These are phyloP conservation scores for Mylabris sibirica DNA, from an alignment of 2,888 invertebrate species.

Conservation along the genomic window DNA sequence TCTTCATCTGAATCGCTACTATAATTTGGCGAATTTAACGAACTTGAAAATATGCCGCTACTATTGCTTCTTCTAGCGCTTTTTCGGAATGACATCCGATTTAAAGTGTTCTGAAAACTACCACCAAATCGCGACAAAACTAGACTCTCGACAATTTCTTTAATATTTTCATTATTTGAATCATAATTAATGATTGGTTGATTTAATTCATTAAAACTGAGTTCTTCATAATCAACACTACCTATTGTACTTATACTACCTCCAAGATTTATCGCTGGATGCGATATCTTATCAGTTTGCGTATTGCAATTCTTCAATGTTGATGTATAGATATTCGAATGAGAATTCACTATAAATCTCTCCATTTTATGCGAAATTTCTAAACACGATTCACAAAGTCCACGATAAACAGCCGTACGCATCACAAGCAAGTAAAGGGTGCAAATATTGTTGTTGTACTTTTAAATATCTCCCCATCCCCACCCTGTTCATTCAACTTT, in stretches of 20 bases:
- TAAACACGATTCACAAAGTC: neutral
- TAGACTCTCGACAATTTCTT: neutral
- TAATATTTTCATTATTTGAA: neutral
- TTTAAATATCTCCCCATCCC: neutral
- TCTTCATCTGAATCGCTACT: neutral
- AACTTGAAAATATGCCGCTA: constrained; percentile 1
- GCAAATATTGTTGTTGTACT: neutral
- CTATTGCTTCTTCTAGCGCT: neutral
- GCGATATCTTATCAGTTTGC: neutral
- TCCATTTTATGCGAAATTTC: neutral
- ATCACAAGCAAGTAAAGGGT: neutral
- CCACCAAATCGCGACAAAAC: neutral
- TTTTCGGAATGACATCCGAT: neutral
- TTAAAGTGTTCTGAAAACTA: neutral
- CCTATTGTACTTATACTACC: neutral
- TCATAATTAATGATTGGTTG: neutral
- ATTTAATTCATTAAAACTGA: neutral
- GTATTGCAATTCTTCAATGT: neutral
- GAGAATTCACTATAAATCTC: neutral
- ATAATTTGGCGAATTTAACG: neutral
- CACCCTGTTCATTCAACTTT: neutral
- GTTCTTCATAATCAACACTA: neutral
- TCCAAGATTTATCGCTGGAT: neutral
- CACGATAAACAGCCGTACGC: neutral
- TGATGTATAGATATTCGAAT: neutral